A percentile compares a stretch with the other conserved stretches of the same genome.
Conservation (phyloP, 1,140 invertebrate genomes). For the Colletes latitarsis region DNA sequence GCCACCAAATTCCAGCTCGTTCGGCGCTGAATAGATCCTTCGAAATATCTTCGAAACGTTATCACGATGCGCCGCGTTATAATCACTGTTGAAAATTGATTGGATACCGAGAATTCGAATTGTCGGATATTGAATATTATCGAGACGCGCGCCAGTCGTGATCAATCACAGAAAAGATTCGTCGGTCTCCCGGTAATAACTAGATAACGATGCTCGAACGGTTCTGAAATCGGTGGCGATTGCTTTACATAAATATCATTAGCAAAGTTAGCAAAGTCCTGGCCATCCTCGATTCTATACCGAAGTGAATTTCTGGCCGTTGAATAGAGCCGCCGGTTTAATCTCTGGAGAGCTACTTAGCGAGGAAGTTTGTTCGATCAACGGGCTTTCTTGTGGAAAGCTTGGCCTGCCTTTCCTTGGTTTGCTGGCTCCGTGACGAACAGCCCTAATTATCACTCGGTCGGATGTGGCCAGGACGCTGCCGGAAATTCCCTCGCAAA, state of each 20-base stretch:
- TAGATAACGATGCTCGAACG: neutral
- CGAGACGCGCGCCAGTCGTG: neutral
- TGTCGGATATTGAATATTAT: too few relatives aligned
- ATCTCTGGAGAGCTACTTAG: constrained; percentile 60
- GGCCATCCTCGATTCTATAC: neutral
- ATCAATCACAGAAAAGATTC: neutral
- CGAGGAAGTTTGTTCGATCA: constrained; percentile 60
- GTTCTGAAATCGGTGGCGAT: neutral
- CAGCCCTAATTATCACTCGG: constrained; percentile 60
- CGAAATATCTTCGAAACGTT: neutral
- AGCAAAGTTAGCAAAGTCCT: neutral
- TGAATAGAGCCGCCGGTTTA: constrained; percentile 48
- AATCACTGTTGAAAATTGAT: too few relatives aligned
- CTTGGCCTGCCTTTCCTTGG: constrained; percentile 8
- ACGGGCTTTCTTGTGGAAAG: constrained; percentile 41
- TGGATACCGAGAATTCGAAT: too few relatives aligned
- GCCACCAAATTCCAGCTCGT: neutral
- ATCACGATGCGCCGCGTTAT: too few relatives aligned
- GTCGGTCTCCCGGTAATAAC: neutral
- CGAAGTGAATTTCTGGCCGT: constrained; percentile 33
- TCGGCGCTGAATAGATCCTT: neutral
- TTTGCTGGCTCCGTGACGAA: constrained; percentile 47
- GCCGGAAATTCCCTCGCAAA: constrained; percentile 52
- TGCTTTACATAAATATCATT: constrained; percentile 33
- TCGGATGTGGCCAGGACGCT: constrained; percentile 34